Evolutionary conservation across 2,888 invertebrate species (phyloP).

Genomic region (Apodemia mormo): DNA sequence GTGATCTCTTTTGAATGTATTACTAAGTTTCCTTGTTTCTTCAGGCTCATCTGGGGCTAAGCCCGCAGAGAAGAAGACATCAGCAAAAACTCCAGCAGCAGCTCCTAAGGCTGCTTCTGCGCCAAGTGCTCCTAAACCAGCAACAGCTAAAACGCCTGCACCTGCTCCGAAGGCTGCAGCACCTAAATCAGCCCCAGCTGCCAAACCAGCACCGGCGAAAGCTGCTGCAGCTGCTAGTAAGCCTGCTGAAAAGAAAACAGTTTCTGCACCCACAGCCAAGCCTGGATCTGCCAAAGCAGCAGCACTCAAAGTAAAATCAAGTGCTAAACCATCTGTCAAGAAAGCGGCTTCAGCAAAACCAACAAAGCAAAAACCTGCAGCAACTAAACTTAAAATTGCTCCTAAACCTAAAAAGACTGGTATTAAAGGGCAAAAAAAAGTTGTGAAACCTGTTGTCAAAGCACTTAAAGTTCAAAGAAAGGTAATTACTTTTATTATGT

Average conservation of each 20-base stretch:
- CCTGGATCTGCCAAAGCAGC: conserved; percentile 79
- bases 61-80: conserved; percentile 72
- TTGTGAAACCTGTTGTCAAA: conserved; percentile 84
- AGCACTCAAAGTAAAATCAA: conserved; percentile 73
- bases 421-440: conserved; percentile 79
- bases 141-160: conserved; percentile 65
- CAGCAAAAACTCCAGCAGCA: conserved; percentile 71
- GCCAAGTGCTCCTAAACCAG: conserved; percentile 57
- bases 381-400: conserved; percentile 74
- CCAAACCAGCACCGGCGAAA: conserved; percentile 72
- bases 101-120: conserved; percentile 67
- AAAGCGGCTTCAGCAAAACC: conserved; percentile 76
- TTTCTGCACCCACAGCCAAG: conserved; percentile 68
- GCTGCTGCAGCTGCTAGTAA: conserved; percentile 66
- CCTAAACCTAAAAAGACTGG: conserved; percentile 81
- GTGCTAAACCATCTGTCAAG: conserved; percentile 76
- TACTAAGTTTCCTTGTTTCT: conserved; percentile 24
- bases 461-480: conserved; percentile 93
- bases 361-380: conserved; percentile 75
- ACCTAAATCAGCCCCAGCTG: conserved; percentile 71
- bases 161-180: conserved; percentile 71
- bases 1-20: background rate
- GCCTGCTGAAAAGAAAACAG: conserved; percentile 67
- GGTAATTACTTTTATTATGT: conserved; percentile 68
- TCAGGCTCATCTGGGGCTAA: conserved; percentile 66